phyloP scores from a whole-genome alignment of 2,888 invertebrate genomes.

The Cynaeus angustus region DNA sequence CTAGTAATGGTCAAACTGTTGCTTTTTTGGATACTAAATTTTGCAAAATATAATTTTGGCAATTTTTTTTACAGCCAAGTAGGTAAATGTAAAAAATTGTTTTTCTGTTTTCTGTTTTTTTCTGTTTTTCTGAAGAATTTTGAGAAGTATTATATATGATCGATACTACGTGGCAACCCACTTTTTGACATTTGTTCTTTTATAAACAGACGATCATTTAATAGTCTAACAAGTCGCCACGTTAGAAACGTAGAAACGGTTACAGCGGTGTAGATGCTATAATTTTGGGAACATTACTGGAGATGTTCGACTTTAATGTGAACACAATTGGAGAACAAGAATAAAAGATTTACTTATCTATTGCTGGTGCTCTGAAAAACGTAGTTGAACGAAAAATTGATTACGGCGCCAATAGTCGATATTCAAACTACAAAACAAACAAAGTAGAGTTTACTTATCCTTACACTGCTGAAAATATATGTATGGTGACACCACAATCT shows the following conservation, averaged over 20 bases:
- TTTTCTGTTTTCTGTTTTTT: no score
- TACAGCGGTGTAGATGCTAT: slow-evolving; percentile 42
- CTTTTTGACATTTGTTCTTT: background rate
- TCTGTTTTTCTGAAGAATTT: background rate
- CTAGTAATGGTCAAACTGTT: no score
- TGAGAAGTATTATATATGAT: background rate
- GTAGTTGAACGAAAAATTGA: background rate
- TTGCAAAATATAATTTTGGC: no score
- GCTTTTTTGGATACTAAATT: no score
- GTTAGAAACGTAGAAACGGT: no score
- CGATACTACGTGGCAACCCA: background rate
- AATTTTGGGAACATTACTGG: slow-evolving; percentile 28
- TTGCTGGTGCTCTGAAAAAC: slow-evolving; percentile 8
- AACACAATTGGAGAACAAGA: slow-evolving; percentile 10
- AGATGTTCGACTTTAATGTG: slow-evolving; percentile 38
- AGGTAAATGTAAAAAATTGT: background rate
- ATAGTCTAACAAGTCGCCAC: no score
- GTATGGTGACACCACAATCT: slow-evolving; percentile 58
- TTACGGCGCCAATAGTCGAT: slow-evolving; percentile 11
- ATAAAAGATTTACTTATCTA: background rate
- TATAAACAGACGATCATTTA: background rate
- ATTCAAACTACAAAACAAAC: background rate
- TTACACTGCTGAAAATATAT: background rate
- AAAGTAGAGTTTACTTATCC: slow-evolving; percentile 9
- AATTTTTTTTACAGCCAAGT: no score